Percentiles rank a stretch among this genome's conserved stretches.
These are phyloP conservation scores for Diorhabda sublineata DNA, from an alignment of 1,140 invertebrate species.

Conservation along the genomic window DNA sequence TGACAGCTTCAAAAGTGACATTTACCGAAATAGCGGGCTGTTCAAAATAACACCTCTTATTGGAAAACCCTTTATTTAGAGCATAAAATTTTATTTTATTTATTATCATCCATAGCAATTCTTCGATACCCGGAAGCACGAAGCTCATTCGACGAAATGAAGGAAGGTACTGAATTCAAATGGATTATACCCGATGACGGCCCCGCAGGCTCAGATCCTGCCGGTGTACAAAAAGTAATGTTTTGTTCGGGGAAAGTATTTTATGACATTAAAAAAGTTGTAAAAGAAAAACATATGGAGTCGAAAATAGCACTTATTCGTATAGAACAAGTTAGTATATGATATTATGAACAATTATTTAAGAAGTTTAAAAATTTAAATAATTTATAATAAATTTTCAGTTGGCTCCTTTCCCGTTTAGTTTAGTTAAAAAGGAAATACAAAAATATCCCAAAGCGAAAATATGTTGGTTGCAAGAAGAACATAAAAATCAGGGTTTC, in stretches of 20 bases:
- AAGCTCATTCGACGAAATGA: conserved; percentile 69
- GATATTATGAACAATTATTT: too few species aligned
- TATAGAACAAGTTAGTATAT: conserved; percentile 68
- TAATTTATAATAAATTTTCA: conserved; percentile 44
- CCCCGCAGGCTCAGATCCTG: conserved; percentile 53
- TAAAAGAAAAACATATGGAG: conserved; percentile 62
- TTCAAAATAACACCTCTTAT: too few species aligned
- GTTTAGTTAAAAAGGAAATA: conserved; percentile 65
- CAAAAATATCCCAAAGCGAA: conserved; percentile 69
- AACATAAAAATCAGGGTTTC: conserved; percentile 73
- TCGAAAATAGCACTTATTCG: conserved; percentile 71
- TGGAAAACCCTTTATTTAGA: too few species aligned
- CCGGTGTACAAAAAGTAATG: conserved; percentile 65
- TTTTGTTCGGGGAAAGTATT: conserved; percentile 83
- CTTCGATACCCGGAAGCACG: conserved; percentile 66
- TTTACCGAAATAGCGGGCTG: too few species aligned
- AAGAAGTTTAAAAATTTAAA: too few species aligned
- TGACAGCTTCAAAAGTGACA: too few species aligned
- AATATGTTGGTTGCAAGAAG: conserved; percentile 81
- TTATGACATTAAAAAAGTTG: conserved; percentile 70
- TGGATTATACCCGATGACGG: conserved; percentile 59
- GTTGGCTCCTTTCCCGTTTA: conserved; percentile 80
- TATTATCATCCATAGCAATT: conserved; percentile 38
- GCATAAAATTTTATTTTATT: too few species aligned
- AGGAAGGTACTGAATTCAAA: conserved; percentile 48